Evolutionary conservation across 2,888 invertebrate species (phyloP).

Genomic region (Neoascia interrupta): DNA sequence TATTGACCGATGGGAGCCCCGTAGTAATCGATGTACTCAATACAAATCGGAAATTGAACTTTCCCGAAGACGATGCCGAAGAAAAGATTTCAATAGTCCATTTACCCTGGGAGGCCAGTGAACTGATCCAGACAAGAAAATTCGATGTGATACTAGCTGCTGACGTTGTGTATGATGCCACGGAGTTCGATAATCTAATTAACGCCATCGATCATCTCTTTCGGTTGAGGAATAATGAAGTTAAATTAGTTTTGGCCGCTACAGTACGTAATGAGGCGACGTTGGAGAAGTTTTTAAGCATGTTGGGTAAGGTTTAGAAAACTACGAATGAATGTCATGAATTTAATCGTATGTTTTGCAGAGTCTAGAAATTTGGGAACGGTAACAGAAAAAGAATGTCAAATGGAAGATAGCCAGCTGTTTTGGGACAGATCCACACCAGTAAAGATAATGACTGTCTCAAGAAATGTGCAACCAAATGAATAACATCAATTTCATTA

Average conservation of each 20-base stretch:
- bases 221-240: slow-evolving; percentile 72
- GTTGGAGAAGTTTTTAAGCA: slow-evolving; percentile 81
- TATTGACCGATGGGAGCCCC: slow-evolving; percentile 86
- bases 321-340: no score
- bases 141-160: slow-evolving; percentile 82
- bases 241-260: slow-evolving; percentile 81
- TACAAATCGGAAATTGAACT: slow-evolving; percentile 84
- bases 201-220: slow-evolving; percentile 80
- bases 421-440: slow-evolving; percentile 72
- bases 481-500: no score
- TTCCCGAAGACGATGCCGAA: slow-evolving; percentile 69
- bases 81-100: slow-evolving; percentile 50
- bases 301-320: slow-evolving; percentile 80
- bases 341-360: slow-evolving; percentile 21
- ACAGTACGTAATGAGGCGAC: slow-evolving; percentile 85
- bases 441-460: slow-evolving; percentile 71
- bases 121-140: slow-evolving; percentile 72
- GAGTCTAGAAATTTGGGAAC: slow-evolving; percentile 51
- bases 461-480: slow-evolving; percentile 54
- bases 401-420: slow-evolving; percentile 65
- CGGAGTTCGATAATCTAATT: slow-evolving; percentile 80
- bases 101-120: slow-evolving; percentile 81
- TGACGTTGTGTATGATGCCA: slow-evolving; percentile 83
- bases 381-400: slow-evolving; percentile 46
- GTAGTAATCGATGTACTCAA: slow-evolving; percentile 83